Evolutionary conservation across 1,140 invertebrate species (phyloP).

Genomic region (Macrobrachium rosenbergii): DNA sequence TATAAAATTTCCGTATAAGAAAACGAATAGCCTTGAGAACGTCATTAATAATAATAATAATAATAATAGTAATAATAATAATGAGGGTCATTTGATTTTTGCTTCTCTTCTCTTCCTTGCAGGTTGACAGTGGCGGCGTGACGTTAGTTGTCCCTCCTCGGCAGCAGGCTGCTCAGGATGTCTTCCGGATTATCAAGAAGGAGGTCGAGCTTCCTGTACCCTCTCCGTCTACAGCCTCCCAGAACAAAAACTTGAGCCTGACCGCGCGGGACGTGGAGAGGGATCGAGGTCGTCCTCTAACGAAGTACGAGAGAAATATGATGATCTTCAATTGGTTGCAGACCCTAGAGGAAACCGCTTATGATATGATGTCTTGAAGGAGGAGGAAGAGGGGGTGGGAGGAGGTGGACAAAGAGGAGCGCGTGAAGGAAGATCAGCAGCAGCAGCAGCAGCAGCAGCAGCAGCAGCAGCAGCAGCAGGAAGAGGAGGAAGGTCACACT

Average conservation of each 20-base stretch:
- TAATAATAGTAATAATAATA: too few species aligned
- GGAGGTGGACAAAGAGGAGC: conserved; percentile 22
- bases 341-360: conserved; percentile 81
- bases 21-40: too few species aligned
- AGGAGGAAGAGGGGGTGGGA: conserved; percentile 57
- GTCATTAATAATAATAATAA: too few species aligned
- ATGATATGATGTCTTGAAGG: conserved; percentile 69
- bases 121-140: conserved; percentile 51
- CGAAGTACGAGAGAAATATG: conserved; percentile 90
- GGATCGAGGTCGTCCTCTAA: conserved; percentile 84
- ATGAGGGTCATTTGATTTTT: not conserved
- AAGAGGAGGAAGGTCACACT: too few species aligned
- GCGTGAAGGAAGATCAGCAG: conserved; percentile 7
- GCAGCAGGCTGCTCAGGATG: conserved; percentile 49
- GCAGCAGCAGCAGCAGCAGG: too few species aligned
- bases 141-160: conserved; percentile 47
- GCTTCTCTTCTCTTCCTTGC: not conserved
- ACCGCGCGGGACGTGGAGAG: conserved; percentile 83
- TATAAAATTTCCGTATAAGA: too few species aligned
- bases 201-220: conserved; percentile 46
- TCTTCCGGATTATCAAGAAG: conserved; percentile 56
- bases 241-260: conserved; percentile 60
- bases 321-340: conserved; percentile 95
- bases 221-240: conserved; percentile 68
- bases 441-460: too few species aligned